A percentile compares a stretch with the other conserved stretches of the same genome.
Conservation (phyloP, 35 echinoderm and acorn worm genomes). For the Lytechinus variegatus region DNA sequence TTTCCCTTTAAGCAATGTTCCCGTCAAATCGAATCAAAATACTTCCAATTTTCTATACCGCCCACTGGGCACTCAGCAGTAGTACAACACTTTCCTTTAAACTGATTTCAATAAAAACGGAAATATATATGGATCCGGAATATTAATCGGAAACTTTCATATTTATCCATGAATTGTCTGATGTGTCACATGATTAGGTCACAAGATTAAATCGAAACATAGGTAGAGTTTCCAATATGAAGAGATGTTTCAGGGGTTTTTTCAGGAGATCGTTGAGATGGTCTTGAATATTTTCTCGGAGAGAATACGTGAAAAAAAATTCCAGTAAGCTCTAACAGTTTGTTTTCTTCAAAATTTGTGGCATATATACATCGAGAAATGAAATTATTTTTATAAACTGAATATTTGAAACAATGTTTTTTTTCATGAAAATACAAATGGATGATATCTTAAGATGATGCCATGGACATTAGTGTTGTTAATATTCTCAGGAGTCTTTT, state of each 20-base stretch:
- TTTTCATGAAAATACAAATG: too few species aligned
- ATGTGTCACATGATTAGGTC: neutral
- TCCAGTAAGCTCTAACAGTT: too few species aligned
- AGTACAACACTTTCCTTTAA: neutral
- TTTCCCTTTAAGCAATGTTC: neutral
- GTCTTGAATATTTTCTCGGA: too few species aligned
- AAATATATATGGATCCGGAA: neutral
- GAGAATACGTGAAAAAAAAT: too few species aligned
- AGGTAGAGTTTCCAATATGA: neutral
- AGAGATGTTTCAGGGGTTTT: neutral
- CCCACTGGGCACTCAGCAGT: neutral
- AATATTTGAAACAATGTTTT: too few species aligned
- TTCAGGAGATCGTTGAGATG: too few species aligned
- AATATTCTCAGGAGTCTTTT: too few species aligned
- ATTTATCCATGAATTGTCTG: neutral
- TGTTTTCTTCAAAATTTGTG: too few species aligned
- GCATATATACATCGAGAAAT: too few species aligned
- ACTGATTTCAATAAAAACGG: neutral
- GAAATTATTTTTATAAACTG: too few species aligned
- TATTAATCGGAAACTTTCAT: neutral
- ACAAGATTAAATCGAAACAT: neutral
- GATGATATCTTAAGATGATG: too few species aligned
- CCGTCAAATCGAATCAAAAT: neutral
- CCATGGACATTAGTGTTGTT: too few species aligned
- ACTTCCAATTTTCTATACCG: neutral